These are phyloP conservation scores for Salmo trutta DNA, from an alignment of 2,797 vertebrate genomes.

Conservation along the genomic window DNA sequence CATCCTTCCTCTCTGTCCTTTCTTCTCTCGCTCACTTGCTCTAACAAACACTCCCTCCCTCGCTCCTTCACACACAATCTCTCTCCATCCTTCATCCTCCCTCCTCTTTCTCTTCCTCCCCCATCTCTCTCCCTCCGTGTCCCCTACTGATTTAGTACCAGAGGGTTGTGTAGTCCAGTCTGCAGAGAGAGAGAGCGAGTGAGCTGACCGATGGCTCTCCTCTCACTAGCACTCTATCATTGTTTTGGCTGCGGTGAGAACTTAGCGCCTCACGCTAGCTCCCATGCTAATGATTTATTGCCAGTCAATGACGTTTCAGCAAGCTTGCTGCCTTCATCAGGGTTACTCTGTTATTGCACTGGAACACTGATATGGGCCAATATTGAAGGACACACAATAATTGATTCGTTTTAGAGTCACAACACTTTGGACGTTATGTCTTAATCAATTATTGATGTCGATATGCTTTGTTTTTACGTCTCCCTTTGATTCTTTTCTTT, in stretches of 20 bases:
- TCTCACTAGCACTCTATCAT: constrained; percentile 50
- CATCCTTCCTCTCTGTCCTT: constrained; percentile 24
- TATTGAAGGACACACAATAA: neutral
- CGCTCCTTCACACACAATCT: constrained; percentile 2
- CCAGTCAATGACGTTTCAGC: neutral
- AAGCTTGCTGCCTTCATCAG: neutral
- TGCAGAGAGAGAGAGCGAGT: constrained; percentile 23
- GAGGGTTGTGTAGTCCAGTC: constrained; percentile 55
- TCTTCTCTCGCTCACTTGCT: neutral
- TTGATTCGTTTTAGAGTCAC: neutral
- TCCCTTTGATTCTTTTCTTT: constrained; percentile 8
- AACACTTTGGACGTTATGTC: neutral
- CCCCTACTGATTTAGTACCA: constrained; percentile 52
- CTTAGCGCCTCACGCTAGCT: neutral
- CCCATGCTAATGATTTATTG: neutral
- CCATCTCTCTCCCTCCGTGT: constrained; percentile 27
- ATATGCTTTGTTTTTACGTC: neutral
- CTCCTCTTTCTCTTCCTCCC: constrained; percentile 36
- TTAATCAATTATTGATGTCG: neutral
- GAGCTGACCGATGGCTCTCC: constrained; percentile 56
- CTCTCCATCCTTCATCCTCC: neutral
- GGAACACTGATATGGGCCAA: neutral
- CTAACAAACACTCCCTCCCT: neutral
- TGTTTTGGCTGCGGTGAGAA: constrained; percentile 19
- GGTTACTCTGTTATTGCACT: constrained; percentile 43